These are phyloP conservation scores for Helleia helle DNA, from an alignment of 2,888 invertebrate species.

Conservation along the genomic window DNA sequence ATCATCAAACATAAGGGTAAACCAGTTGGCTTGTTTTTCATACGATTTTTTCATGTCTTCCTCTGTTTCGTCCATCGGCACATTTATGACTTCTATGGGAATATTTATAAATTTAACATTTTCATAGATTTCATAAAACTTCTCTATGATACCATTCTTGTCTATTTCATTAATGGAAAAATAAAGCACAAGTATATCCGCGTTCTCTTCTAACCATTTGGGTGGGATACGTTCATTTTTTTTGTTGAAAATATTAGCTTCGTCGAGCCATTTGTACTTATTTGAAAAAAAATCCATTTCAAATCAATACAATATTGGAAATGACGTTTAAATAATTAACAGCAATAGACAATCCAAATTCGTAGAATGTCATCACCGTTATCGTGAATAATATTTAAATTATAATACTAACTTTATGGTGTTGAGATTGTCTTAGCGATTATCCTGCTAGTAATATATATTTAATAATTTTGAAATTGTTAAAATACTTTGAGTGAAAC, in stretches of 20 bases:
- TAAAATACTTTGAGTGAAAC: no score
- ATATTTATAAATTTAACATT: slow-evolving; percentile 40
- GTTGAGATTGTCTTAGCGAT: no score
- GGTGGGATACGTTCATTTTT: slow-evolving; percentile 28
- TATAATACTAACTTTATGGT: no score
- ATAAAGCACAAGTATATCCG: slow-evolving; percentile 41
- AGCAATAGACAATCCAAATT: no score
- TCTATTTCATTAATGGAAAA: slow-evolving; percentile 43
- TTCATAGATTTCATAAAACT: slow-evolving; percentile 55
- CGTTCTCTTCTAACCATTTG: slow-evolving; percentile 40
- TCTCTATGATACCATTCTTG: slow-evolving; percentile 36
- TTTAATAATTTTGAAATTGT: no score
- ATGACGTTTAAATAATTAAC: no score
- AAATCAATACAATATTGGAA: no score
- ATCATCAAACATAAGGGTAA: slow-evolving; percentile 43
- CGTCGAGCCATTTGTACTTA: slow-evolving; percentile 40
- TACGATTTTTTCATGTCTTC: slow-evolving; percentile 33
- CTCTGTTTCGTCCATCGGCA: slow-evolving; percentile 45
- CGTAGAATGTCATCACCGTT: no score
- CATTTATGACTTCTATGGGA: slow-evolving; percentile 53
- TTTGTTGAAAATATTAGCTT: slow-evolving; percentile 40
- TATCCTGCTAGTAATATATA: no score
- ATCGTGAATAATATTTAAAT: no score
- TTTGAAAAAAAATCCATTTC: slow-evolving; percentile 9
- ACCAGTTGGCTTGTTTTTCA: slow-evolving; percentile 57